Evolutionary conservation across 2,888 invertebrate genomes (phyloP), one percentile per base, ranked within the genome.

Genomic region (Adelognathus sp.): DNA sequence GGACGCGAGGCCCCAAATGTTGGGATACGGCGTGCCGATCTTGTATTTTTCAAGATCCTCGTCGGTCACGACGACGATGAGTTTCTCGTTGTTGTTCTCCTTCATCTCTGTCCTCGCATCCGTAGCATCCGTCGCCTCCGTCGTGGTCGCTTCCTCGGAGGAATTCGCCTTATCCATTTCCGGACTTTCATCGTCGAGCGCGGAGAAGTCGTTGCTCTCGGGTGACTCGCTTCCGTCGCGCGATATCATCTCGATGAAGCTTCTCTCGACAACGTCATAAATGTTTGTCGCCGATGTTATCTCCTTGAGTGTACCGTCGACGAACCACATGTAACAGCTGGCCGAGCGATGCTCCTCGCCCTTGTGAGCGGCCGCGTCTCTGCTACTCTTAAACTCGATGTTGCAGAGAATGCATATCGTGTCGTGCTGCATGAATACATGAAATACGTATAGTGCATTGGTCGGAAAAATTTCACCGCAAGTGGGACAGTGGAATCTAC

Each of bases 301-400:
- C 9, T 83, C 83, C 6, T 46, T 74, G 0, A 85, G 70, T 0
- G 83, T 76, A 16, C 82, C 72, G 39, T 85, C 83, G 4, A 82
- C 84, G 58, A 85, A 86, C 87, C 87, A 87, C 1, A 87, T 76
- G 64, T 88, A 88, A 41, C 83, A 81, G 0, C 82, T 82, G 2
- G 77, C 73, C 0, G 86, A 86, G 1, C 81, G 82, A 70, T 88
- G 87, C 31, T 82, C 76, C 9, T 79, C 76, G 36, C 75, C 71
- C 46, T 86, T 88, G 76, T 88, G 88, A 27, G 71, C 71, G 0
- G 80, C 82, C 4, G 86, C 87, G 7, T 82, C 78, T 6, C 78
- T 74, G 4, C 84, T 83, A 0, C 67, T 80, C 0, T 81, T 61
- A 52, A 86, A 87, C 4, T 74, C 76, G 14, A 82, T 82, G 39